Conservation (phyloP, 2,888 invertebrate genomes). For the Zhengitettix transpicula region DNA sequence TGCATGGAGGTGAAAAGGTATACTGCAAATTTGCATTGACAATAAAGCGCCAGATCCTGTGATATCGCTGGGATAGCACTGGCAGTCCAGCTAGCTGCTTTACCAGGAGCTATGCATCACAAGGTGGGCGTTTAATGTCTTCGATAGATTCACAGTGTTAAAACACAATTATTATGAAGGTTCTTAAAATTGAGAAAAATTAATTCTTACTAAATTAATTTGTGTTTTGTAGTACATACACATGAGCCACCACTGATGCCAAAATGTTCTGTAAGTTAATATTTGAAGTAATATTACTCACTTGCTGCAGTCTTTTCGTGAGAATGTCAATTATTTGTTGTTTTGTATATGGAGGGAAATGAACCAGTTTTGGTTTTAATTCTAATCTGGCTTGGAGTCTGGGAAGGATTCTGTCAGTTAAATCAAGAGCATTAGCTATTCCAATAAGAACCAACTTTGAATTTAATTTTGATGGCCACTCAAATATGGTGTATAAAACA, state of each 20-base stretch:
- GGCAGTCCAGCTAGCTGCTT: too few relatives aligned
- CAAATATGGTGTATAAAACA: conserved; percentile 82
- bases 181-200: too few relatives aligned
- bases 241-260: background rate
- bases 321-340: conserved; percentile 80
- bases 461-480: conserved; percentile 62
- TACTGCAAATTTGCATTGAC: too few relatives aligned
- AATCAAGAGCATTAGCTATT: conserved; percentile 88
- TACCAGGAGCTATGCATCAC: too few relatives aligned
- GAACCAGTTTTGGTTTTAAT: conserved; percentile 57
- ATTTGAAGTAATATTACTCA: conserved; percentile 11
- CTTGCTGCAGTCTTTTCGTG: conserved; percentile 51
- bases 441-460: conserved; percentile 70
- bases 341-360: conserved; percentile 84
- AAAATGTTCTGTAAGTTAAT: background rate
- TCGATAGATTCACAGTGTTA: too few relatives aligned
- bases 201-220: too few relatives aligned
- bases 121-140: too few relatives aligned
- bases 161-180: too few relatives aligned
- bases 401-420: conserved; percentile 80
- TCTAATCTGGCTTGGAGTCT: conserved; percentile 63
- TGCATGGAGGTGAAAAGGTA: too few relatives aligned
- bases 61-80: too few relatives aligned
- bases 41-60: too few relatives aligned
- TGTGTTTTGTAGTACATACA: too few relatives aligned